Evolutionary conservation across 2,797 vertebrate genomes (phyloP).

Genomic region (Macroramphosus scolopax): DNA sequence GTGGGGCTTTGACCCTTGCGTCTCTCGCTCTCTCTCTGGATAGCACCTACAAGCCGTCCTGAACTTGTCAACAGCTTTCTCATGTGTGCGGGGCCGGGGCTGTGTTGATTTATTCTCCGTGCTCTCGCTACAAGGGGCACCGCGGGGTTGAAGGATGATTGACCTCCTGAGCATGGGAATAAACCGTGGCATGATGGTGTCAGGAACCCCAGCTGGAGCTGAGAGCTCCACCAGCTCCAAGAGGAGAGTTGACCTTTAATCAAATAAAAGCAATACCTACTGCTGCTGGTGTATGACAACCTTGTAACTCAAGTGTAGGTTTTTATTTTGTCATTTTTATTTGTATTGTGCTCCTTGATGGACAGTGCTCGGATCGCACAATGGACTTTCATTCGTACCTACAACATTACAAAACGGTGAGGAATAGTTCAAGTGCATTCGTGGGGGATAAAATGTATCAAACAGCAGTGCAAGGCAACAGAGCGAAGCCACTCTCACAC

Average conservation of each 20-base stretch:
- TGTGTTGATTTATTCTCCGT: conserved; percentile 54
- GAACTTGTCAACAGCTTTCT: conserved; percentile 51
- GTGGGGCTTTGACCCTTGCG: conserved; percentile 30
- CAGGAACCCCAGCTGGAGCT: conserved; percentile 43
- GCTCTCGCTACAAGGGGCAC: conserved; percentile 38
- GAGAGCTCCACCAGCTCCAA: conserved; percentile 25
- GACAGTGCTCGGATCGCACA: neutral
- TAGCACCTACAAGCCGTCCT: conserved; percentile 23
- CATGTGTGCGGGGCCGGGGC: conserved; percentile 12
- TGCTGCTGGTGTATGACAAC: conserved; percentile 18
- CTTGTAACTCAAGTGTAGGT: neutral
- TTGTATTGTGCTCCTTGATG: neutral
- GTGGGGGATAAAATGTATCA: too few species aligned
- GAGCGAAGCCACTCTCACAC: too few species aligned
- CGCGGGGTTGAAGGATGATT: conserved; percentile 48
- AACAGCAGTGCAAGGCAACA: too few species aligned
- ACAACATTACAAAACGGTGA: too few species aligned
- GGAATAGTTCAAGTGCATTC: too few species aligned
- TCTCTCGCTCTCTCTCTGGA: conserved; percentile 20
- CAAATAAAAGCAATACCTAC: conserved; percentile 21
- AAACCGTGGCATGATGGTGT: conserved; percentile 46
- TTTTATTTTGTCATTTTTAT: neutral
- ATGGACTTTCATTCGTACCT: too few species aligned
- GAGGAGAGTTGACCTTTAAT: conserved; percentile 43
- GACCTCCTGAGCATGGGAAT: conserved; percentile 43